Base-by-base conservation (phyloP, 2,797 vertebrate genomes). In the Sebastes steindachneri region DNA sequence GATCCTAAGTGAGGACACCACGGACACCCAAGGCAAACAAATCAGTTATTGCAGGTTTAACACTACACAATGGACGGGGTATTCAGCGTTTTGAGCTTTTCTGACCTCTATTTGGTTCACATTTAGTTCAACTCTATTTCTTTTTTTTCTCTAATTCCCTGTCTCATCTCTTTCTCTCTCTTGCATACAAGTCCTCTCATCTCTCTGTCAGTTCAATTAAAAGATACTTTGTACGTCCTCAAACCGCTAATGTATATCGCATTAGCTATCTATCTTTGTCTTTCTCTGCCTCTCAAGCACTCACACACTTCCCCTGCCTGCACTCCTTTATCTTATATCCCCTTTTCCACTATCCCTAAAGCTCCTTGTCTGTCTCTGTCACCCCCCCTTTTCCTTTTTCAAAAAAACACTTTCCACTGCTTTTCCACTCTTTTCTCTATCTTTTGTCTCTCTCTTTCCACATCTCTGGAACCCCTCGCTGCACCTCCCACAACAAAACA, bases 281-380 rank as follows among this genome's bases (percentile, higher is more conserved):
- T 80, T 59, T 75, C 6, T 68, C 25, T 5, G 62, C 73, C 57
- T 82, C 69, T 78, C 31, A 35, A 64, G 31, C 63, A 55, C 66
- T 75, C 29, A 21, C 75, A 51, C 83, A 23, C 62, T 26, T 76
- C 77, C 82, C 53, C 76, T 59, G 75, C 65, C 62, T 73, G 31
- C 5, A 3, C 73, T 77, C 65, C 62, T 83, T 80, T 87, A 84
- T 92, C 89, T 89, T 85, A 87, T 89, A 86, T 89, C 89, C 82
- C 82, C 2, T 89, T 90, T 90, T 90, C 89, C 90, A 81, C 68
- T 55, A 9, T 75, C 73, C 80, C 68, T 57, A 25, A 63, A 81
- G 77, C 81, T 75, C 83, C 83, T 70, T 75, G 68, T 86, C 79
- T 80, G 67, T 82, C 51, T 81, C 76, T 68, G 79, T 85, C 83